Evolutionary conservation across 2,113 vertebrate genomes (phyloP).

Genomic region (Micromys minutus): DNA sequence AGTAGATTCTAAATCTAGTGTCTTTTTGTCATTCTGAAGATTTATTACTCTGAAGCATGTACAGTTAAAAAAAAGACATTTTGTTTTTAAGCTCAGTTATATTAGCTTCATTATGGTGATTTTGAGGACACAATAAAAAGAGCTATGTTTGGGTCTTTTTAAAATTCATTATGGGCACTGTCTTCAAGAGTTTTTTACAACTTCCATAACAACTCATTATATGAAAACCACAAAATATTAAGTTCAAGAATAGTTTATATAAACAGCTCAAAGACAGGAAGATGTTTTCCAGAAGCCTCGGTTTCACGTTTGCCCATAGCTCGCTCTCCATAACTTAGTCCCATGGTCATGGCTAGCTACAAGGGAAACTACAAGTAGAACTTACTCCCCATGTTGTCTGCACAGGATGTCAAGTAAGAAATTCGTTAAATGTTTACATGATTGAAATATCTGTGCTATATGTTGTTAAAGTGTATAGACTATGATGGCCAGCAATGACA

Average conservation of each 20-base stretch:
- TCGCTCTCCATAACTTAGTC: conserved; percentile 23
- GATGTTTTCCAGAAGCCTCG: conserved; percentile 43
- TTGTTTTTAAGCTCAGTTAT: not conserved
- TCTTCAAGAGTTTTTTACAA: conserved; percentile 40
- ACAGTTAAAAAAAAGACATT: conserved; percentile 19
- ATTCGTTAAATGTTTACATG: not conserved
- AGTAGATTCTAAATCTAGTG: conserved; percentile 50
- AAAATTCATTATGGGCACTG: not conserved
- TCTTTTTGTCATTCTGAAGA: conserved; percentile 26
- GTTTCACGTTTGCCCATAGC: conserved; percentile 22
- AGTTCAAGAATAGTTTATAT: conserved; percentile 66
- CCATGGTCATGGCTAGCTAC: not conserved
- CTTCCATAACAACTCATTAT: conserved; percentile 28
- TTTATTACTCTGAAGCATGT: not conserved
- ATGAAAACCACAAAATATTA: conserved; percentile 33
- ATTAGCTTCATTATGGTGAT: conserved; percentile 20
- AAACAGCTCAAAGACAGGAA: conserved; percentile 57
- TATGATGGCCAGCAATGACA: not conserved
- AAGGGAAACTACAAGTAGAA: not conserved
- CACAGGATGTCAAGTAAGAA: not conserved
- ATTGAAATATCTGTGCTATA: not conserved
- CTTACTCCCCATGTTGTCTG: not conserved
- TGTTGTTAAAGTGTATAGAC: not conserved
- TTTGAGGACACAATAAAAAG: conserved; percentile 41
- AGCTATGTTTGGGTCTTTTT: conserved; percentile 34